These are phyloP conservation scores for Indri indri DNA, from an alignment of 2,113 vertebrate genomes.

Conservation along the genomic window DNA sequence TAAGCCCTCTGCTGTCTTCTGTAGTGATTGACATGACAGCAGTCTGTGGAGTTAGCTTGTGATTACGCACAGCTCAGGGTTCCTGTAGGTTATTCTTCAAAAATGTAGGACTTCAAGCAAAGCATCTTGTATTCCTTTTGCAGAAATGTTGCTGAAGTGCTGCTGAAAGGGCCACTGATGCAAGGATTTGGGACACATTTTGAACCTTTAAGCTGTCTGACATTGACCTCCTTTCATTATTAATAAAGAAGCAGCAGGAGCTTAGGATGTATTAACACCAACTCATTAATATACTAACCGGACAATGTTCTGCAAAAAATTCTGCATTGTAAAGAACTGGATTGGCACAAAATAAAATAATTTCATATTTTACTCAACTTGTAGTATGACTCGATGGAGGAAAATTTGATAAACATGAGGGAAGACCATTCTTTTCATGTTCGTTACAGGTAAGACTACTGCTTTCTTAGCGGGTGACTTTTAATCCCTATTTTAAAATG, in stretches of 20 bases:
- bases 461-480: conserved; percentile 49
- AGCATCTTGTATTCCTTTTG: conserved; percentile 96
- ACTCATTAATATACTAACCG: conserved; percentile 75
- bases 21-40: conserved; percentile 39
- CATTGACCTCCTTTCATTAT: conserved; percentile 78
- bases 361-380: conserved; percentile 83
- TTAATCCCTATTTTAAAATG: conserved; percentile 30
- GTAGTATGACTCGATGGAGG: conserved; percentile 94
- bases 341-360: conserved; percentile 77
- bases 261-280: conserved; percentile 78
- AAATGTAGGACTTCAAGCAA: conserved; percentile 88
- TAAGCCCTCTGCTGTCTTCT: conserved; percentile 55
- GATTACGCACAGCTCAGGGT: conserved; percentile 82
- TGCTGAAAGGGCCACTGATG: conserved; percentile 84
- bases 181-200: conserved; percentile 82
- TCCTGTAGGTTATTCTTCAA: conserved; percentile 84
- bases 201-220: conserved; percentile 82
- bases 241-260: conserved; percentile 81
- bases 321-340: conserved; percentile 63
- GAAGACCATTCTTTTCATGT: conserved; percentile 93
- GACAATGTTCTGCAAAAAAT: conserved; percentile 73
- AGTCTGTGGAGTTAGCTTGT: conserved; percentile 70
- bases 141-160: conserved; percentile 88
- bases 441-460: conserved; percentile 95
- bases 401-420: conserved; percentile 89